Evolutionary conservation across 2,113 vertebrate species (phyloP), one percentile per base, ranked within the genome.

Genomic region (Psephotus haematonotus): DNA sequence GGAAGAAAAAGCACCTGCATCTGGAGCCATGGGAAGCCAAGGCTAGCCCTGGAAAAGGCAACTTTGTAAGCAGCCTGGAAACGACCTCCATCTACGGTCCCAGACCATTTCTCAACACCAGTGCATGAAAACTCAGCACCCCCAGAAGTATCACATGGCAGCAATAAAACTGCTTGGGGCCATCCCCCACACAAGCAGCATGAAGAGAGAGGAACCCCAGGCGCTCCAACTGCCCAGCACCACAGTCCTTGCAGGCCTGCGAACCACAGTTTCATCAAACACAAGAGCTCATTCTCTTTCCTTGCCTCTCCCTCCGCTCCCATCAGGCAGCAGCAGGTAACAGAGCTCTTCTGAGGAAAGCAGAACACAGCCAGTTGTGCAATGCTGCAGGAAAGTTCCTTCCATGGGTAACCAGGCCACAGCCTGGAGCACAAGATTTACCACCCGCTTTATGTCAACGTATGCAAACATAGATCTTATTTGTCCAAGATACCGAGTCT

Each of bases 131-230:
- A 44, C 28, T 53, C 53, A 19, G 65, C 62, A 55, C 10, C 43
- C 13, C 22, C 22, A 5, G 7, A 28, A 70, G 15, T 1, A 25
- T 4, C 43, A 27, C 28, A 33, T 0, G 0, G 64, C 53, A 55
- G 81, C 53, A 65, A 22, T 18, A n/a, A 49, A 59, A n/a, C 41
- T 2, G 64, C 81, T 62, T 46, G 43, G 77, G 35, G 50, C 70
- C 49, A 31, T 25, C 22, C 9, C 15, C 2, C 8, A 7, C 5
- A 31, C 28, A 23, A 64, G 39, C 47, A 35, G 35, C 49, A 20
- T 0, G 0, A 9, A 69, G 8, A 68, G 47, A 83, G 74, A 70
- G 13, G 64, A 75, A 87, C 23, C 16, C 70, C 63, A 83, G 31
- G 63, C 33, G 33, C 43, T 55, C 28, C 50, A 8, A 4, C 5